Evolutionary conservation across 64 coral and sea anemone genomes (phyloP).

Genomic region (Montipora capricornis): DNA sequence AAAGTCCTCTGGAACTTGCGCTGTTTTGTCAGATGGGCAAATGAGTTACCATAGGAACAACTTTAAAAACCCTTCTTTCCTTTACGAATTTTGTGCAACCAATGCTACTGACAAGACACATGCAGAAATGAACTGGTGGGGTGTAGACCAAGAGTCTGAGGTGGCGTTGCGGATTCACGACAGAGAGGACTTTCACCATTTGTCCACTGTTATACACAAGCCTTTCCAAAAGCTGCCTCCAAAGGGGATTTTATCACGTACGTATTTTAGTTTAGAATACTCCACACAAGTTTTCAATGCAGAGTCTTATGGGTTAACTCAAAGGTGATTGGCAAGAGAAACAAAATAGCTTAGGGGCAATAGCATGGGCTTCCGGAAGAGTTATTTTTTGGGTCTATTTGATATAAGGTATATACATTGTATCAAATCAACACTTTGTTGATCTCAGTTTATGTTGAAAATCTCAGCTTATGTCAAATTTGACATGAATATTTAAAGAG

Average conservation of each 20-base stretch:
- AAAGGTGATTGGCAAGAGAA: too few species aligned
- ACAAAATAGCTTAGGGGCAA: too few species aligned
- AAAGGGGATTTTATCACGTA: conserved; percentile 50
- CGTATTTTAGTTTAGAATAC: neutral
- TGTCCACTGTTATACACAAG: conserved; percentile 23
- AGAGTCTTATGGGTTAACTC: too few species aligned
- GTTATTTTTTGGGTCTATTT: too few species aligned
- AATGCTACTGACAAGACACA: conserved; percentile 8
- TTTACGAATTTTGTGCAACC: conserved; percentile 63
- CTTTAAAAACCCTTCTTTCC: conserved; percentile 73
- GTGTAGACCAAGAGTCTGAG: neutral
- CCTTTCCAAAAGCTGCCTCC: conserved; percentile 56
- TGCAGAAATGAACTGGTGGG: conserved; percentile 65
- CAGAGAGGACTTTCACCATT: neutral
- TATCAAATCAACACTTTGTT: too few species aligned
- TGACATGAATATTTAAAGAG: too few species aligned
- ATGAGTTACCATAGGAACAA: conserved; percentile 59
- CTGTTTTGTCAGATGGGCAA: conserved; percentile 69
- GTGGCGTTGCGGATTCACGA: conserved; percentile 25
- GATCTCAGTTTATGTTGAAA: too few species aligned
- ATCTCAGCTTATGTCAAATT: too few species aligned
- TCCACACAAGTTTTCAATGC: too few species aligned
- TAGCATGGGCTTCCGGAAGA: too few species aligned
- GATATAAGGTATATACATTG: too few species aligned
- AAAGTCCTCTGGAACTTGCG: neutral